Base-by-base conservation (phyloP, 1,140 invertebrate genomes). In the Magallana angulata region DNA sequence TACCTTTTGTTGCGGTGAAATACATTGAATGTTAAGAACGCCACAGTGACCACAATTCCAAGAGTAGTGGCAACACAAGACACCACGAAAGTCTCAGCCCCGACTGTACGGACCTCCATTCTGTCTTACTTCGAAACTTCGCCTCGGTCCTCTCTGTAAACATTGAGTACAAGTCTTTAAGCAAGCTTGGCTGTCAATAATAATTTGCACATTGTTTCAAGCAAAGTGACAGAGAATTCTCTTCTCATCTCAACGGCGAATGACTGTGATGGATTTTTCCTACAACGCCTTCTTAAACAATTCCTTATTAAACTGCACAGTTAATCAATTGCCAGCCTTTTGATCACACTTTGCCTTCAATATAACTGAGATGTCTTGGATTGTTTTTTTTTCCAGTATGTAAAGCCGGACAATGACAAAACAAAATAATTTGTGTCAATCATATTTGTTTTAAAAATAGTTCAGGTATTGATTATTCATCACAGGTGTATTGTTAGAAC, bases 1-100 rank as follows among this genome's bases (percentile, higher is more conserved):
- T 82, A 89, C 88, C 88, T 87, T 85, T 89, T 89, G 18, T 87
- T 76, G 85, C 88, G 68, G 56, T 89, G 88, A 48, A 85, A 87
- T 11, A 89, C 59, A 36, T 89, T 89, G 57, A 89, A 89, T 11
- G 86, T 87, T 1, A 89, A 62, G 18, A 89, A 89, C 14, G 80
- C 86, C 16, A 85, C 84, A 1, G 88, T 85, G 11, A 89, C 57
- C 14, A 87, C 60, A 16, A 89, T 58, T 12, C 88, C 88, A 7
- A 89, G 60, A 1, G 88, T 89, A n/a, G 88, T 82, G 1, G 86
- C 85, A 36, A 89, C 68, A 85, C 88, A 89, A 48, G 88, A 85
- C 0, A 84, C 62, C 3, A 83, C 82, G 71, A 89, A 89, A 1
- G 85, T 87, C 36, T 71, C 88, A n/a, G 62, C 83, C 16, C 82